Evolutionary conservation across 1,140 invertebrate species (phyloP).

Genomic region (Trachymyrmex septentrionalis): DNA sequence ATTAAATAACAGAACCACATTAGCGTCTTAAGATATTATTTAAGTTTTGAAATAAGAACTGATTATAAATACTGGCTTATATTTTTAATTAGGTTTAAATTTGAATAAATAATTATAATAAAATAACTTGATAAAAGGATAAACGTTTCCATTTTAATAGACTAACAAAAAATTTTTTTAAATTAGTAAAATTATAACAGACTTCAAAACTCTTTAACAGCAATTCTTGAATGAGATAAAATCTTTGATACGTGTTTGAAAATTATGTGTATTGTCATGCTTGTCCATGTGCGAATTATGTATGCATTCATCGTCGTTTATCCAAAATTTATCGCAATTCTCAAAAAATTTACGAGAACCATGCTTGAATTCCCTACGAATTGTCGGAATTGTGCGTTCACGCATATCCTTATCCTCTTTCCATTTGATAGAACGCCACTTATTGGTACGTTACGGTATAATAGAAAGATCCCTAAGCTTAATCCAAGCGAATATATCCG

Average conservation of each 20-base stretch:
- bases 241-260: neutral
- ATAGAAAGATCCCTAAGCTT: slow-evolving; percentile 1
- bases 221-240: no score
- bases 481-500: slow-evolving; percentile 28
- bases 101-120: neutral
- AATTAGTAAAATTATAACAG: neutral
- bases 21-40: no score
- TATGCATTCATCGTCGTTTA: slow-evolving; percentile 27
- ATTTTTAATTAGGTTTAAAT: slow-evolving; percentile 6
- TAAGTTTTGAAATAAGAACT: no score
- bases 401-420: slow-evolving; percentile 16
- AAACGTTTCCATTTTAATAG: neutral
- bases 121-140: neutral
- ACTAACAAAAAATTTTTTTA: neutral
- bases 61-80: neutral
- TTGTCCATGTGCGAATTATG: slow-evolving; percentile 3
- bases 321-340: slow-evolving; percentile 48
- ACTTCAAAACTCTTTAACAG: neutral
- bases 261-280: neutral
- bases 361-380: slow-evolving; percentile 2
- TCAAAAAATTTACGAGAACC: slow-evolving; percentile 5
- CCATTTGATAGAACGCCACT: neutral
- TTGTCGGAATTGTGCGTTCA: neutral
- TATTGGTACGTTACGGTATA: slow-evolving; percentile 9
- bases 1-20: no score